phyloP scores from a whole-genome alignment of 2,888 invertebrate species.

The Drosophila emarginata region DNA sequence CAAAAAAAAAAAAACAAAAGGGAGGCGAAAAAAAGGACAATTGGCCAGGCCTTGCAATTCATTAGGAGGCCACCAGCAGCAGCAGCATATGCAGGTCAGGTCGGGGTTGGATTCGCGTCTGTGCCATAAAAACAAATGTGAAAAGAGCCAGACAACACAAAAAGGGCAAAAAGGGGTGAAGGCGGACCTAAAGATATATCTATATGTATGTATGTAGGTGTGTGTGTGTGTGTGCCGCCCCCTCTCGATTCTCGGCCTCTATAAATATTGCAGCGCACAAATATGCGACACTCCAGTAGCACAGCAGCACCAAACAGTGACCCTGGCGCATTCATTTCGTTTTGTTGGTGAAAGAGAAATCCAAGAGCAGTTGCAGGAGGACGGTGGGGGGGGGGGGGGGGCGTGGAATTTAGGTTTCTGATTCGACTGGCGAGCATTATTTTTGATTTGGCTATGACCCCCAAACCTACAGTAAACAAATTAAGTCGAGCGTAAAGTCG shows the following conservation, averaged over 20 bases:
- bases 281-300: constrained; percentile 55
- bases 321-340: constrained; percentile 48
- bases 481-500: constrained; percentile 75
- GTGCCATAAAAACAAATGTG: constrained; percentile 71
- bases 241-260: constrained; percentile 29
- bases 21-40: constrained; percentile 24
- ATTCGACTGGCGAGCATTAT: constrained; percentile 54
- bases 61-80: constrained; percentile 48
- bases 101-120: constrained; percentile 33
- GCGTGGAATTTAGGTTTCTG: constrained; percentile 9
- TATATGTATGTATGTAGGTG: neutral
- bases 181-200: constrained; percentile 14
- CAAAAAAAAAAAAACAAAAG: neutral
- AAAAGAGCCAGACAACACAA: constrained; percentile 35
- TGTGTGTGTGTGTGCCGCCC: constrained; percentile 4
- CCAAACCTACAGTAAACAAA: constrained; percentile 74
- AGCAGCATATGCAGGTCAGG: constrained; percentile 58
- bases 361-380: neutral
- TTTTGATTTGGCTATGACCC: constrained; percentile 71
- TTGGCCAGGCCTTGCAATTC: constrained; percentile 61
- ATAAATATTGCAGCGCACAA: constrained; percentile 68
- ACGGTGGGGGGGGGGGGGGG: neutral
- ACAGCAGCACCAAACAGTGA: constrained; percentile 44
- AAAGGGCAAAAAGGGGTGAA: constrained; percentile 19
- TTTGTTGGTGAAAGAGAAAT: neutral